phyloP scores from a whole-genome alignment of 2,797 vertebrate genomes.

The Anolis apletophallus region DNA sequence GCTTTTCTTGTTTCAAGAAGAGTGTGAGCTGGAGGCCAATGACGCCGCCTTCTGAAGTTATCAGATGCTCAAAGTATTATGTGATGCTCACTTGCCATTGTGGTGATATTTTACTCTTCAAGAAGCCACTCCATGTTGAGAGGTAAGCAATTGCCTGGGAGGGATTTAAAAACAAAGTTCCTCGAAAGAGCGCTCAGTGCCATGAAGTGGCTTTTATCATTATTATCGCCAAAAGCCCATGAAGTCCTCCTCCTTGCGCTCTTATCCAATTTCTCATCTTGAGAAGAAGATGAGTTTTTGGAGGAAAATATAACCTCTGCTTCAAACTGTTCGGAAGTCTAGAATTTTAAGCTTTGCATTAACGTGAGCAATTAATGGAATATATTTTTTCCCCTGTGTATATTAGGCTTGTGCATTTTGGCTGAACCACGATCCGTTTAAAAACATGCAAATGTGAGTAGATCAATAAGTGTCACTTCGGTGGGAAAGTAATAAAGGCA shows the following conservation, averaged over 20 bases:
- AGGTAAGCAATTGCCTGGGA: neutral
- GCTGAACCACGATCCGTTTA: no score
- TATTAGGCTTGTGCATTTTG: no score
- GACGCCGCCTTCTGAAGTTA: neutral
- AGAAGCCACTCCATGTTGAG: fast-evolving
- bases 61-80: no score
- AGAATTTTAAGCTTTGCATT: no score
- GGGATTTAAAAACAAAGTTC: neutral
- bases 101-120: neutral
- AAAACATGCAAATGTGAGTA: no score
- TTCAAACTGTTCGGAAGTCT: neutral
- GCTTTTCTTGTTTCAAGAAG: neutral
- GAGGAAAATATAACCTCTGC: no score
- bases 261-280: neutral
- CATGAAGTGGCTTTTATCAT: neutral
- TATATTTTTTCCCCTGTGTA: no score
- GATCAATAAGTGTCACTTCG: no score
- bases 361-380: no score
- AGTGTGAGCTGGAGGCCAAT: neutral
- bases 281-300: no score
- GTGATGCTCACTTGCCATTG: neutral
- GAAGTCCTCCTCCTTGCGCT: neutral
- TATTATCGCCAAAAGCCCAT: neutral
- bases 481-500: no score
- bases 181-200: fast-evolving